Conservation (phyloP, 2,113 vertebrate genomes). For the Phalacrocorax carbo region DNA sequence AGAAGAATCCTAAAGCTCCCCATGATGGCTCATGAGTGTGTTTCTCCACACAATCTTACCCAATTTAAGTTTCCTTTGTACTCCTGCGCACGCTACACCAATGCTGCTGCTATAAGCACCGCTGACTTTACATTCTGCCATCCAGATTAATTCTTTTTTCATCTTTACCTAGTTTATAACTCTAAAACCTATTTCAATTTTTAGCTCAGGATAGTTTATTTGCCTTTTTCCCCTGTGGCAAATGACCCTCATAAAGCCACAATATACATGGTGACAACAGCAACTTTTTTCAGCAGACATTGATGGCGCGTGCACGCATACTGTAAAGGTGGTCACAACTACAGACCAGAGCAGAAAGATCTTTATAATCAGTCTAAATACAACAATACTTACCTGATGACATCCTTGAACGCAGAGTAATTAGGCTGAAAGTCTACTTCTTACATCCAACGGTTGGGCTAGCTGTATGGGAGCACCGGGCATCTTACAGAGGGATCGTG, state of each 20-base stretch:
- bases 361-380: neutral
- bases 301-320: accelerated
- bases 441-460: neutral
- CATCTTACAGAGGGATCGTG: neutral
- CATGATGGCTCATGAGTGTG: accelerated
- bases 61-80: neutral
- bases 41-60: neutral
- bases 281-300: neutral
- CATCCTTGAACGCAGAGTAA: neutral
- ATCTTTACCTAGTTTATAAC: neutral
- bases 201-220: neutral
- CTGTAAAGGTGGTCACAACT: neutral
- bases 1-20: neutral
- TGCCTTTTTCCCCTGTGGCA: neutral
- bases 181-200: neutral
- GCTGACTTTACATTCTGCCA: neutral
- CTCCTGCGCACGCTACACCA: neutral
- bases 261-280: neutral
- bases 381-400: neutral
- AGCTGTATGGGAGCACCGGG: neutral
- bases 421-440: neutral
- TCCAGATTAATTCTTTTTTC: neutral
- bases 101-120: neutral
- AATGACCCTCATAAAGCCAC: neutral
- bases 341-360: neutral